phyloP scores from a whole-genome alignment of 2,797 vertebrate genomes.

The Alcedo quadribrachys region DNA sequence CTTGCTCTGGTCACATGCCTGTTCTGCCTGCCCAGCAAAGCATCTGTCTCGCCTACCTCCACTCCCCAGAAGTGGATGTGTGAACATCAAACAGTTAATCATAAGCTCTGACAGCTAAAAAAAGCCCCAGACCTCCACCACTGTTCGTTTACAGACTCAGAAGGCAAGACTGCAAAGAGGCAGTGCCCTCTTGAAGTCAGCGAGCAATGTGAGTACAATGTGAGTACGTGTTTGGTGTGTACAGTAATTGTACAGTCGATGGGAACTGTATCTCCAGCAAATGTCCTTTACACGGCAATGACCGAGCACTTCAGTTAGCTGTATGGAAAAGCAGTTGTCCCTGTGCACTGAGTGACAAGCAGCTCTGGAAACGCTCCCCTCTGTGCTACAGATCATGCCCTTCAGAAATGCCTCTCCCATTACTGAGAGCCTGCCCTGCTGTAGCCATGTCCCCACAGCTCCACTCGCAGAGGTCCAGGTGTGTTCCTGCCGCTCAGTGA shows the following conservation, averaged over 20 bases:
- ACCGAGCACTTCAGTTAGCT: no score
- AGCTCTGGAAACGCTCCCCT: background rate
- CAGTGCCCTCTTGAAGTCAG: background rate
- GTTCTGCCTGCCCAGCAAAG: background rate
- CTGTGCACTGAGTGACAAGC: background rate
- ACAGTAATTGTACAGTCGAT: background rate
- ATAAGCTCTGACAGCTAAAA: background rate
- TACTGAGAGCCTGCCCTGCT: background rate
- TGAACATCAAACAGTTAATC: background rate
- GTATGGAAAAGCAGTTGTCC: background rate
- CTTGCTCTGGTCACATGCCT: fast-evolving
- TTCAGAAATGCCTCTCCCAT: background rate
- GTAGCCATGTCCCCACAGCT: background rate
- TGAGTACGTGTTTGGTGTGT: background rate
- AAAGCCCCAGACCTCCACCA: no score
- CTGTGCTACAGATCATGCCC: background rate
- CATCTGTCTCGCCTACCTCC: background rate
- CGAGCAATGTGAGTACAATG: background rate
- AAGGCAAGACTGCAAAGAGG: background rate
- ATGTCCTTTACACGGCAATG: background rate
- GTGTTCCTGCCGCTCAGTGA: background rate
- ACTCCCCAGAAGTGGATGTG: background rate
- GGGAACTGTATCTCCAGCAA: background rate
- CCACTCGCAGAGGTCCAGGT: background rate
- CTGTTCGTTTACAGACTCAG: background rate